These are phyloP conservation scores for Watsonalla binaria DNA, from an alignment of 2,888 invertebrate genomes.

Conservation along the genomic window DNA sequence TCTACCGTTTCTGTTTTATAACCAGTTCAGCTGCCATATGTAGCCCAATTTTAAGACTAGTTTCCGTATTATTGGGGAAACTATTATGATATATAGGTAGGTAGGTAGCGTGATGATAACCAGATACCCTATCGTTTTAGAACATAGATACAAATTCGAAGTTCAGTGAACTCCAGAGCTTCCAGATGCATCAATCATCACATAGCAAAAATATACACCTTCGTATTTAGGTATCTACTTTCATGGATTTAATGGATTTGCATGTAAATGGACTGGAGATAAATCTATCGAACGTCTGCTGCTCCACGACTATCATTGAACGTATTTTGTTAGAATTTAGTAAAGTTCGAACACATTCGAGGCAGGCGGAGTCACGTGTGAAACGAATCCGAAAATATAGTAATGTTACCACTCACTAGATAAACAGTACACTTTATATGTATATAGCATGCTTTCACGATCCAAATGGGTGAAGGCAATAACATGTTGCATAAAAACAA, in stretches of 20 bases:
- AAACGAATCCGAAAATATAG: too few relatives aligned
- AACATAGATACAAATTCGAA: conserved; percentile 26
- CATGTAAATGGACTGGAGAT: too few relatives aligned
- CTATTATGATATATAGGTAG: too few relatives aligned
- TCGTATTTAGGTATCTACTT: background rate
- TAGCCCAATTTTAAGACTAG: background rate
- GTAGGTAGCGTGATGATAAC: conserved; percentile 17
- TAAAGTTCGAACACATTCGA: too few relatives aligned
- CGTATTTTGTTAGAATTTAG: too few relatives aligned
- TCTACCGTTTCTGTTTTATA: background rate
- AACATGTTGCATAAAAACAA: background rate
- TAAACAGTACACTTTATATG: too few relatives aligned
- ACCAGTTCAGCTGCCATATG: background rate
- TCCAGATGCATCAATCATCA: conserved; percentile 19
- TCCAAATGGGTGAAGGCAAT: background rate
- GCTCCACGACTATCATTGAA: too few relatives aligned
- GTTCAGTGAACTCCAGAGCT: conserved; percentile 29
- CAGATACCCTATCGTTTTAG: conserved; percentile 16
- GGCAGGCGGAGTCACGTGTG: too few relatives aligned
- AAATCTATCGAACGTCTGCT: too few relatives aligned
- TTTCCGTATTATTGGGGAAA: background rate
- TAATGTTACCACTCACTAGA: too few relatives aligned
- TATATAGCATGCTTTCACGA: background rate
- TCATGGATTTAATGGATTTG: background rate
- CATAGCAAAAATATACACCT: conserved; percentile 3